These are phyloP conservation scores for Myanophis thanlyinensis DNA, from an alignment of 2,113 vertebrate species.

Conservation along the genomic window DNA sequence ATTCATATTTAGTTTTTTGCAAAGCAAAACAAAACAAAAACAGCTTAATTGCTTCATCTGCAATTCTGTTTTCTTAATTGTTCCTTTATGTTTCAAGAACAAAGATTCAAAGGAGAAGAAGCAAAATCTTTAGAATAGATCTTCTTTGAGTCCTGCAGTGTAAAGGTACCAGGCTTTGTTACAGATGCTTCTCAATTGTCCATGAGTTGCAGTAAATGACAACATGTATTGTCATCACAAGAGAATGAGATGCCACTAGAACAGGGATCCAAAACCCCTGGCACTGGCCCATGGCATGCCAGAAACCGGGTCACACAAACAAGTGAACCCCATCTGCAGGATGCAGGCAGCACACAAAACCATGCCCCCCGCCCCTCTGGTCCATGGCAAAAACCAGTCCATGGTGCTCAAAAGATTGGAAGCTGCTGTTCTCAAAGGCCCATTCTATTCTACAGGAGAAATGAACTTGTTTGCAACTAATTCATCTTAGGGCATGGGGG, in stretches of 20 bases:
- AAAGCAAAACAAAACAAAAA: neutral
- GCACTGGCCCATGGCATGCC: too few species aligned
- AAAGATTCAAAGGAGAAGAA: conserved; percentile 21
- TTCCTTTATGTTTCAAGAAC: conserved; percentile 36
- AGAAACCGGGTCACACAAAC: too few species aligned
- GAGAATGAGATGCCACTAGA: neutral
- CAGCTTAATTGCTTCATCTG: conserved; percentile 31
- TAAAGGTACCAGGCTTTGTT: neutral
- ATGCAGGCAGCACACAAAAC: too few species aligned
- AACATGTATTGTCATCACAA: neutral
- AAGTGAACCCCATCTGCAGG: too few species aligned
- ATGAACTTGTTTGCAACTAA: neutral
- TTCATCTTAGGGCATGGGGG: neutral
- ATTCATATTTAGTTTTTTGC: conserved; percentile 20
- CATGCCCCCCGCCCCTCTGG: too few species aligned
- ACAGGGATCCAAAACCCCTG: neutral
- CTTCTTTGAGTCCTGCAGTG: neutral
- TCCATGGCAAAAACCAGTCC: too few species aligned
- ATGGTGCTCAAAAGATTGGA: neutral
- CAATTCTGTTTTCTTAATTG: conserved; percentile 33
- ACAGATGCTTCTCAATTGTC: neutral
- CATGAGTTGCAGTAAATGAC: neutral
- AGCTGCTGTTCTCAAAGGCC: neutral
- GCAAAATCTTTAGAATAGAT: conserved; percentile 12
- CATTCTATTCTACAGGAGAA: neutral